phyloP scores from a whole-genome alignment of 1,140 invertebrate genomes.

The Bombus difficillimus region DNA sequence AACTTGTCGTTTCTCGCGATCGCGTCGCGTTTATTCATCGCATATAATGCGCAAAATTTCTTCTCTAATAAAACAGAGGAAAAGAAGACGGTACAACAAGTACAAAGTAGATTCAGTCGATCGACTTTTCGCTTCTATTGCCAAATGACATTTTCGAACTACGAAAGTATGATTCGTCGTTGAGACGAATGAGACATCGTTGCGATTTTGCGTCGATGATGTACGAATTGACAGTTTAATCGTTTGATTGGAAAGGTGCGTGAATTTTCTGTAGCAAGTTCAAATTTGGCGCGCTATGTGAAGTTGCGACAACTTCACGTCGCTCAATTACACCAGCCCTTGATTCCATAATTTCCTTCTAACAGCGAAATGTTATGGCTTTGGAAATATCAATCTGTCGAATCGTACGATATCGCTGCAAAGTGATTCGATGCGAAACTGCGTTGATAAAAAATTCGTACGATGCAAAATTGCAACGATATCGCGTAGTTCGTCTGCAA shows the following conservation, averaged over 20 bases:
- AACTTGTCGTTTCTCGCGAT: not conserved
- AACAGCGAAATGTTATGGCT: no score
- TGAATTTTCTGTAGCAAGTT: no score
- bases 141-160: not conserved
- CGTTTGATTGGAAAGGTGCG: no score
- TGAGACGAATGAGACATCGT: not conserved
- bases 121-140: not conserved
- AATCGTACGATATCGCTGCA: not conserved
- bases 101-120: constrained; percentile 1
- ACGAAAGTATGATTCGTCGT: not conserved
- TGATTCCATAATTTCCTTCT: no score
- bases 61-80: not conserved
- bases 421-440: no score
- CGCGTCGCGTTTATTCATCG: not conserved
- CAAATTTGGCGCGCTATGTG: no score
- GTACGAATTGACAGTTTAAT: not conserved
- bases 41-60: not conserved
- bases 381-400: not conserved
- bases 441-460: no score
- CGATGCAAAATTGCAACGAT: not conserved
- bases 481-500: not conserved
- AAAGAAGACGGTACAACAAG: not conserved
- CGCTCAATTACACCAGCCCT: no score
- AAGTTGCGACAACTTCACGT: no score
- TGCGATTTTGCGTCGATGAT: not conserved